These are phyloP conservation scores for Vidua macroura DNA, from an alignment of 2,113 vertebrate genomes.

Conservation along the genomic window DNA sequence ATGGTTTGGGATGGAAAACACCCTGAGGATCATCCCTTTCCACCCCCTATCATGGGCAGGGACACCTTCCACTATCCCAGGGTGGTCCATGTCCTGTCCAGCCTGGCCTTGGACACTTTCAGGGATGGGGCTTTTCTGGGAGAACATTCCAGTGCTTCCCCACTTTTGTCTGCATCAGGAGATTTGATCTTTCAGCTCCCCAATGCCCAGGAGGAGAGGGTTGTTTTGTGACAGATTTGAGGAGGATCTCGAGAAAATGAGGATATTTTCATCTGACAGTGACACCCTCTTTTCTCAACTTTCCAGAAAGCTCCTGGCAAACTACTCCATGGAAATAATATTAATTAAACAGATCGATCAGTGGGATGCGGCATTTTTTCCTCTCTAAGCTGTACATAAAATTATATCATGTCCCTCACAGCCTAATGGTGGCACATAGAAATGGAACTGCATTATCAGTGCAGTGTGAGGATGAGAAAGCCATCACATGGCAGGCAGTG, in stretches of 20 bases:
- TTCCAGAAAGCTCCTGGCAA: background rate
- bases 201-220: background rate
- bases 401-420: background rate
- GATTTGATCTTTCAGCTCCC: background rate
- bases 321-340: background rate
- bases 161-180: background rate
- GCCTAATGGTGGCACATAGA: background rate
- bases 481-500: background rate
- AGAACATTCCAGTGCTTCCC: background rate
- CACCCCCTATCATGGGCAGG: background rate
- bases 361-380: background rate
- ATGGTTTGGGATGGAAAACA: background rate
- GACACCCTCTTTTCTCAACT: background rate
- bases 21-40: background rate
- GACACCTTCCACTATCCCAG: background rate
- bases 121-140: background rate
- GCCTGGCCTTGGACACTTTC: background rate
- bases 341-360: background rate
- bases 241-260: background rate
- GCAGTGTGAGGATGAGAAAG: background rate
- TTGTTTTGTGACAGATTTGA: background rate
- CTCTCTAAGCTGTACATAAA: background rate
- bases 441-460: background rate
- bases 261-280: background rate
- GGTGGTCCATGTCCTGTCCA: accelerated